Evolutionary conservation across 2,797 vertebrate genomes (phyloP).

Genomic region (Etheostoma nigrum): DNA sequence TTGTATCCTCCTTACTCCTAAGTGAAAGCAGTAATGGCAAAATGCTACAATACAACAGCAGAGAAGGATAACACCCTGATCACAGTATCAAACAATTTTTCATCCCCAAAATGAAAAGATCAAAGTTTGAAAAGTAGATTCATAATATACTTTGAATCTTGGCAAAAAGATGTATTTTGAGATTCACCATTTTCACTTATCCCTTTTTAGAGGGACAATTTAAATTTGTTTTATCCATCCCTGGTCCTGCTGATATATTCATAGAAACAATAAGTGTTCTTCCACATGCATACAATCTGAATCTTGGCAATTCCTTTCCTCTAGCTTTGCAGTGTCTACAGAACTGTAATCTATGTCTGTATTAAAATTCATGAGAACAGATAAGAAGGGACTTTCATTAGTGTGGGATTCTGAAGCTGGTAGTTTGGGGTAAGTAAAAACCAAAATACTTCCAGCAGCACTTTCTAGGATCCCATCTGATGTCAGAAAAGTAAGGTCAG

Average conservation of each 20-base stretch:
- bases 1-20: background rate
- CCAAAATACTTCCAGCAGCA: conserved; percentile 55
- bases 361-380: conserved; percentile 83
- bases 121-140: conserved; percentile 47
- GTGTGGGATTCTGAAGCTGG: conserved; percentile 46
- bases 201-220: conserved; percentile 56
- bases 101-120: conserved; percentile 36
- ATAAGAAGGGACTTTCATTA: conserved; percentile 73
- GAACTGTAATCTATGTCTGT: conserved; percentile 75
- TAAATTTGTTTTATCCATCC: conserved; percentile 58
- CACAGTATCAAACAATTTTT: conserved; percentile 42
- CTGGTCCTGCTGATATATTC: conserved; percentile 75
- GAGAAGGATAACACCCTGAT: conserved; percentile 15
- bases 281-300: conserved; percentile 68
- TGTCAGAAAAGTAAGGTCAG: conserved; percentile 39
- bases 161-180: conserved; percentile 50
- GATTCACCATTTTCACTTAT: conserved; percentile 60
- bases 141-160: conserved; percentile 35
- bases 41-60: conserved; percentile 4
- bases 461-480: conserved; percentile 43
- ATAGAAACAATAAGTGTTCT: conserved; percentile 78
- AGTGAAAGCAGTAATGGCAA: background rate
- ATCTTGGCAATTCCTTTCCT: conserved; percentile 64
- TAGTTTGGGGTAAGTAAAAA: conserved; percentile 46
- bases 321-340: conserved; percentile 73